Conservation (phyloP, 1,140 invertebrate species). For the Drosophila sproati region DNA sequence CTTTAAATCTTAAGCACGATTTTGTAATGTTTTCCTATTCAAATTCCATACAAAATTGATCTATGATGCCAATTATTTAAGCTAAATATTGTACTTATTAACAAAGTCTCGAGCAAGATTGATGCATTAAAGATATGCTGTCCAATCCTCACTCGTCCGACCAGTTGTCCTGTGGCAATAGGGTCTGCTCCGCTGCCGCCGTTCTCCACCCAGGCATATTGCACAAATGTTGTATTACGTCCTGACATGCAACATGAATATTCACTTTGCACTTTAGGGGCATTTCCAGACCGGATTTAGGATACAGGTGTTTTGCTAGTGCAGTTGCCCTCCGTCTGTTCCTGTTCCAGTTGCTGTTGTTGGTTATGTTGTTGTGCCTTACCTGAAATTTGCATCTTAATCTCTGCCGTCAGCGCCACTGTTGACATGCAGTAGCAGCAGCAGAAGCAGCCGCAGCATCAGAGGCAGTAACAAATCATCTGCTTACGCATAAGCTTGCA, state of each 20-base stretch:
- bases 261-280: conserved; percentile 79
- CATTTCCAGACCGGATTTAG: conserved; percentile 63
- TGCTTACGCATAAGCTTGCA: conserved; percentile 60
- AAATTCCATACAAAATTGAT: background rate
- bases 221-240: conserved; percentile 80
- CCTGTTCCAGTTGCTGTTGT: background rate
- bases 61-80: conserved; percentile 16
- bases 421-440: conserved; percentile 62
- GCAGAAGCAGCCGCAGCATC: background rate
- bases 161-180: conserved; percentile 29
- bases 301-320: conserved; percentile 74
- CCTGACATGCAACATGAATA: conserved; percentile 82
- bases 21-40: background rate
- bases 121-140: conserved; percentile 14
- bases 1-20: background rate
- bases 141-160: background rate
- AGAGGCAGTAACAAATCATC: conserved; percentile 54
- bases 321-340: conserved; percentile 10
- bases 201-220: background rate
- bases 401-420: conserved; percentile 76
- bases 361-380: conserved; percentile 57
- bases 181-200: background rate
- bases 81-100: conserved; percentile 18
- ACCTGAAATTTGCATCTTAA: conserved; percentile 78
- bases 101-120: conserved; percentile 20